phyloP scores from a whole-genome alignment of 2,113 vertebrate genomes.

The Elgaria multicarinata region DNA sequence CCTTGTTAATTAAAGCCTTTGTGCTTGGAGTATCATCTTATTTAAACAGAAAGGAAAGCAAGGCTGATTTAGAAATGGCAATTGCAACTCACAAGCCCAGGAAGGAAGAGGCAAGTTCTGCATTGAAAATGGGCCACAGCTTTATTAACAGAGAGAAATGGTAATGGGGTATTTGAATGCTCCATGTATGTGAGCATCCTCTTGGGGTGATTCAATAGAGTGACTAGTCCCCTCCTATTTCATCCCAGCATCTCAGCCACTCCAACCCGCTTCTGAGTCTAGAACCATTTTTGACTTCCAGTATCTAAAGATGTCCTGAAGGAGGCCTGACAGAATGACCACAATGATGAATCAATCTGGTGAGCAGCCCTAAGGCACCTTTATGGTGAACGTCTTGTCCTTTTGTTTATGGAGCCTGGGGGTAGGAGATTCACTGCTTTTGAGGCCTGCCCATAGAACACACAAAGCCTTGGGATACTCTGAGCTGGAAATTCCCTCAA shows the following conservation, averaged over 20 bases:
- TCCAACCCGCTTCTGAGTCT: not conserved
- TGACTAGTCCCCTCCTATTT: not conserved
- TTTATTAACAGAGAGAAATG: not conserved
- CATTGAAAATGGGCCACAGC: not conserved
- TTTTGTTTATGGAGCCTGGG: too few species aligned
- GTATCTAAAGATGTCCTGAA: too few species aligned
- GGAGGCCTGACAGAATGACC: not conserved
- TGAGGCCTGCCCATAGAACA: too few species aligned
- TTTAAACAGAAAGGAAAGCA: not conserved
- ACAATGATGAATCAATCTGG: not conserved
- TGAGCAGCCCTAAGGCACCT: too few species aligned
- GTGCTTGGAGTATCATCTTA: not conserved
- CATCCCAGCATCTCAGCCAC: not conserved
- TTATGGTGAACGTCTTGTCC: too few species aligned
- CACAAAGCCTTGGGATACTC: too few species aligned
- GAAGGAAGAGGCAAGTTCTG: not conserved
- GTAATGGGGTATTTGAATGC: not conserved
- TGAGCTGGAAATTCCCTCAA: too few species aligned
- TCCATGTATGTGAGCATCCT: not conserved
- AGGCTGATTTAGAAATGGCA: slow-evolving; percentile 10
- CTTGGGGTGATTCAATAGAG: not conserved
- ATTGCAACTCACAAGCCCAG: not conserved
- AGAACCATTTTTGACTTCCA: not conserved
- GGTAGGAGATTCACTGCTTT: too few species aligned
- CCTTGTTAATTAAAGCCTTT: slow-evolving; percentile 11